Evolutionary conservation across 2,113 vertebrate genomes (phyloP).

Genomic region (Dromaius novaehollandiae): DNA sequence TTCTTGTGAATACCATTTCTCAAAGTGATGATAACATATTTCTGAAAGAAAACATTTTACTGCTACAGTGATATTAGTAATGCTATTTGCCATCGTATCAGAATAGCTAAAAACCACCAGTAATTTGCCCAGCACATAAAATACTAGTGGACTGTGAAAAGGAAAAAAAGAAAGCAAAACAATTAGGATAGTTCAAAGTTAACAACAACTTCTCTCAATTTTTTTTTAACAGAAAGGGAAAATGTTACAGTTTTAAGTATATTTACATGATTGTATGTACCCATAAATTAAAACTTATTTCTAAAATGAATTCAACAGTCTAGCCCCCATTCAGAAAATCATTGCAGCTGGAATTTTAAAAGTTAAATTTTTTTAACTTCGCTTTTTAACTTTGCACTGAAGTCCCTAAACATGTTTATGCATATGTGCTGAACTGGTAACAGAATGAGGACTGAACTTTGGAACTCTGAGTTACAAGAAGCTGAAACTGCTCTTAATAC

Average conservation of each 20-base stretch:
- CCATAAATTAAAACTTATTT: neutral
- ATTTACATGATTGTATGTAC: neutral
- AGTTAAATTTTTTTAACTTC: no score
- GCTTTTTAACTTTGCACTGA: neutral
- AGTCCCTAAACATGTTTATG: neutral
- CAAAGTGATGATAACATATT: neutral
- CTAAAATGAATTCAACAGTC: neutral
- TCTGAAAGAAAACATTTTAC: conserved; percentile 6
- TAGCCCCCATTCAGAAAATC: neutral
- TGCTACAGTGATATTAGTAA: neutral
- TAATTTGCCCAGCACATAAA: neutral
- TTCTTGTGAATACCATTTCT: neutral
- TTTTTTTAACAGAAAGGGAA: neutral
- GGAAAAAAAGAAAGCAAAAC: neutral
- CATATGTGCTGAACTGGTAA: neutral
- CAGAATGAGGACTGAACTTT: neutral
- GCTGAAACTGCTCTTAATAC: neutral
- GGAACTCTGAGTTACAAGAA: neutral
- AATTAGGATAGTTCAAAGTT: neutral
- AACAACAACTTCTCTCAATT: neutral
- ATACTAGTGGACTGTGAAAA: neutral
- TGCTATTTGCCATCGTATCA: neutral
- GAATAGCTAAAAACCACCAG: neutral
- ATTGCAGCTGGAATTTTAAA: neutral
- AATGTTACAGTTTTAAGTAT: neutral